Evolutionary conservation across 2,888 invertebrate species (phyloP).

Genomic region (Zygothrica quintamaculata): DNA sequence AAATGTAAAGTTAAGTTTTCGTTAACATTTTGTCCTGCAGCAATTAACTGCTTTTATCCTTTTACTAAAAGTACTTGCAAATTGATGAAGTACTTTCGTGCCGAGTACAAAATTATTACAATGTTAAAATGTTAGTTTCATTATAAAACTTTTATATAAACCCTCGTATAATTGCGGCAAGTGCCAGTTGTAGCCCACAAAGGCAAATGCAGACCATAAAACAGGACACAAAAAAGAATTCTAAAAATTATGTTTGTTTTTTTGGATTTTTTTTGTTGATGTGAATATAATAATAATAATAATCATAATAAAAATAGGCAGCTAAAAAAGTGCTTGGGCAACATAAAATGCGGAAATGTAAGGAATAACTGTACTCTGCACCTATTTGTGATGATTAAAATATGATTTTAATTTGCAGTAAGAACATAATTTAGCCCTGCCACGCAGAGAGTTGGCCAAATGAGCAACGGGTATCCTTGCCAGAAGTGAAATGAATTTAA

Average conservation of each 20-base stretch:
- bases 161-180: slow-evolving; percentile 13
- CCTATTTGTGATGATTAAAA: slow-evolving; percentile 77
- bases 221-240: slow-evolving; percentile 48
- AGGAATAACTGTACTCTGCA: slow-evolving; percentile 51
- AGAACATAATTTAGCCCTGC: slow-evolving; percentile 60
- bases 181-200: slow-evolving; percentile 25
- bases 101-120: no score
- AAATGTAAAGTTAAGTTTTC: no score
- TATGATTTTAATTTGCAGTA: slow-evolving; percentile 73
- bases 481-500: slow-evolving; percentile 72
- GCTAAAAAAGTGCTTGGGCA: no score
- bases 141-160: background rate
- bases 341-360: no score
- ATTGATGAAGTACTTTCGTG: no score
- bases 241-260: slow-evolving; percentile 53
- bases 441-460: slow-evolving; percentile 50
- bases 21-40: no score
- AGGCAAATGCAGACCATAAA: slow-evolving; percentile 40
- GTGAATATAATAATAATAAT: no score
- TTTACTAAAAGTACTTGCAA: no score
- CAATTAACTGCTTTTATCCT: no score
- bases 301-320: no score
- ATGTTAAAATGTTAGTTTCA: no score
- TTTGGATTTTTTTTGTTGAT: no score
- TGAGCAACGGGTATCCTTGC: slow-evolving; percentile 58